phyloP scores from a whole-genome alignment of 1,140 invertebrate species.

The Saccostrea echinata region DNA sequence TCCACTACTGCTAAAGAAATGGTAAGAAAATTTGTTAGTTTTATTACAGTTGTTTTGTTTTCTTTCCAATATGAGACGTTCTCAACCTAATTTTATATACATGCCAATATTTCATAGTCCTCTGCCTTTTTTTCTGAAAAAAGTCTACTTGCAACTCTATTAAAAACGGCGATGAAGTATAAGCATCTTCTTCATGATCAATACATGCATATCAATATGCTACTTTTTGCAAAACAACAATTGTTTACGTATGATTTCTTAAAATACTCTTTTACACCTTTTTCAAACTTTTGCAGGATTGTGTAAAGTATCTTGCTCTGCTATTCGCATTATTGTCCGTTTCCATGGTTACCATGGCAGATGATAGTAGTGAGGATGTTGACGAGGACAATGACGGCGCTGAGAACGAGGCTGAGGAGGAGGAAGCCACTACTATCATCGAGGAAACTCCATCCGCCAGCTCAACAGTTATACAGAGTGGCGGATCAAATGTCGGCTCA shows the following conservation, averaged over 20 bases:
- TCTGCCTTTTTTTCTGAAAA: too few species aligned
- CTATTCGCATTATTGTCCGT: not conserved
- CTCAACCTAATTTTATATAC: too few species aligned
- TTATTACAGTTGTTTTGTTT: too few species aligned
- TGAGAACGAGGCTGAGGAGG: not conserved
- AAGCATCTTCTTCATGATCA: too few species aligned
- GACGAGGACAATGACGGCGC: not conserved
- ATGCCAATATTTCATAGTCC: too few species aligned
- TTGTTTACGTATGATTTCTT: too few species aligned
- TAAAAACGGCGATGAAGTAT: too few species aligned
- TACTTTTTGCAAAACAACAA: too few species aligned
- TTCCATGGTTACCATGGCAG: constrained; percentile 23
- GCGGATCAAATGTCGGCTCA: not conserved
- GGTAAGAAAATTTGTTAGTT: not conserved
- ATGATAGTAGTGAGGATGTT: constrained; percentile 1
- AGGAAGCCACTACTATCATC: not conserved
- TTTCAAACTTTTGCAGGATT: not conserved
- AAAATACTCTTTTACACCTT: too few species aligned
- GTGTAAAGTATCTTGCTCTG: constrained; percentile 26
- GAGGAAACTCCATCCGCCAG: not conserved
- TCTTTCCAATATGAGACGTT: too few species aligned
- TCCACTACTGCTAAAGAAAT: not conserved
- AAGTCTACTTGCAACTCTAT: too few species aligned
- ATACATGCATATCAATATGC: too few species aligned
- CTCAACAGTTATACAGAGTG: not conserved